A percentile compares a stretch with the other conserved stretches of the same genome.
These are phyloP conservation scores for Ophioninae sp. DNA, from an alignment of 2,888 invertebrate genomes.

Conservation along the genomic window DNA sequence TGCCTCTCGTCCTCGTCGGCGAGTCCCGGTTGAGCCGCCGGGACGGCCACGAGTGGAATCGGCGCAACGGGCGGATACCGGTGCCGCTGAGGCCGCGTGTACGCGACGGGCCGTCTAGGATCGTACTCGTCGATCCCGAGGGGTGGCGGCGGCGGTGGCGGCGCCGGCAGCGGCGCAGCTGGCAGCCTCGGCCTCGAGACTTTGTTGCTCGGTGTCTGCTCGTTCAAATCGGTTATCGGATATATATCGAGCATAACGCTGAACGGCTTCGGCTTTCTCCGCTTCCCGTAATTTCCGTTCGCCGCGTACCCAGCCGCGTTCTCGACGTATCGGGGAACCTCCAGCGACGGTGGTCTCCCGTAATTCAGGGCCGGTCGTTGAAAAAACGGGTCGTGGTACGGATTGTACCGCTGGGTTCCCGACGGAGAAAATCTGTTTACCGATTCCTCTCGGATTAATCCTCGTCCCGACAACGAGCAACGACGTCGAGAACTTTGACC, in stretches of 20 bases:
- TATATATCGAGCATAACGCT: conserved; percentile 86
- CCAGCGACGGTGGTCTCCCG: conserved; percentile 62
- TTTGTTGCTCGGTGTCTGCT: conserved; percentile 71
- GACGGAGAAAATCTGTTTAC: conserved; percentile 75
- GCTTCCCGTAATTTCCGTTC: conserved; percentile 66
- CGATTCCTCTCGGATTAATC: neutral
- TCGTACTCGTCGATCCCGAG: conserved; percentile 71
- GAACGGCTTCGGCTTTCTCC: conserved; percentile 82
- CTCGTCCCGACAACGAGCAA: no score
- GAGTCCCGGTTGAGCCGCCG: conserved; percentile 64
- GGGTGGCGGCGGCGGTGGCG: conserved; percentile 1
- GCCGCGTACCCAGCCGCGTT: conserved; percentile 60
- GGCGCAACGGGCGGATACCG: conserved; percentile 57
- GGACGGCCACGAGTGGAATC: conserved; percentile 67
- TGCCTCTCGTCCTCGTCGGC: conserved; percentile 79
- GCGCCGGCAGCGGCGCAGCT: neutral
- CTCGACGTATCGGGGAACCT: conserved; percentile 69
- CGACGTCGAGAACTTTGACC: no score
- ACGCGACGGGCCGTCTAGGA: conserved; percentile 67
- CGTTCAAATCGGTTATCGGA: conserved; percentile 82
- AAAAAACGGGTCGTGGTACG: conserved; percentile 72
- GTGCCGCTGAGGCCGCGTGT: conserved; percentile 69
- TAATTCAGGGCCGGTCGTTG: conserved; percentile 69
- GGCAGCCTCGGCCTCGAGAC: conserved; percentile 65
- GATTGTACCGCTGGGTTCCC: conserved; percentile 74